These are phyloP conservation scores for Cheirogaleus medius DNA, from an alignment of 2,113 vertebrate genomes.

Conservation along the genomic window DNA sequence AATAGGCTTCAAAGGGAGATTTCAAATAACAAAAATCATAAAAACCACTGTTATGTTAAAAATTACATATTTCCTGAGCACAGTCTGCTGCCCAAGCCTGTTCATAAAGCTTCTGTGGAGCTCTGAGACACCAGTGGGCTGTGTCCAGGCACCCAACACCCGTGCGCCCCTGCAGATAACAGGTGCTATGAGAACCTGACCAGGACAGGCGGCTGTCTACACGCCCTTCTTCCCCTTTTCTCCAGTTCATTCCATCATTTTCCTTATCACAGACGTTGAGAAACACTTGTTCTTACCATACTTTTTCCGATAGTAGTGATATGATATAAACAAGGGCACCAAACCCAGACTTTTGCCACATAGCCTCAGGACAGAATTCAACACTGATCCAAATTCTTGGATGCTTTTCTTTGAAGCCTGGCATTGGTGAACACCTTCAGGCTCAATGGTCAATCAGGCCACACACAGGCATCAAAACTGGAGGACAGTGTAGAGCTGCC, in stretches of 20 bases:
- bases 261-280: not conserved
- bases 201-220: accelerated
- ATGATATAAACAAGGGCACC: too few species aligned
- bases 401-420: not conserved
- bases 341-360: not conserved
- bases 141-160: not conserved
- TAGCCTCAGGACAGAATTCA: not conserved
- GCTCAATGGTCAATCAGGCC: not conserved
- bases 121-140: not conserved
- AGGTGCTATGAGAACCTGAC: not conserved
- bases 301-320: accelerated
- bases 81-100: not conserved
- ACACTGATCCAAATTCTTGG: too few species aligned
- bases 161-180: accelerated
- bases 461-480: accelerated
- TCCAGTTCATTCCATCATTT: too few species aligned
- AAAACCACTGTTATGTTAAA: not conserved
- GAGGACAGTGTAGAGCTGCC: not conserved
- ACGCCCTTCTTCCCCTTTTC: too few species aligned
- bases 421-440: too few species aligned
- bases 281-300: not conserved
- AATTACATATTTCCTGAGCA: not conserved
- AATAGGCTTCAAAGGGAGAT: not conserved
- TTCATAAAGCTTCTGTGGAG: not conserved
- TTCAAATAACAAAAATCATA: not conserved